phyloP scores from a whole-genome alignment of 2,888 invertebrate genomes.

The Apodemia hepburni region DNA sequence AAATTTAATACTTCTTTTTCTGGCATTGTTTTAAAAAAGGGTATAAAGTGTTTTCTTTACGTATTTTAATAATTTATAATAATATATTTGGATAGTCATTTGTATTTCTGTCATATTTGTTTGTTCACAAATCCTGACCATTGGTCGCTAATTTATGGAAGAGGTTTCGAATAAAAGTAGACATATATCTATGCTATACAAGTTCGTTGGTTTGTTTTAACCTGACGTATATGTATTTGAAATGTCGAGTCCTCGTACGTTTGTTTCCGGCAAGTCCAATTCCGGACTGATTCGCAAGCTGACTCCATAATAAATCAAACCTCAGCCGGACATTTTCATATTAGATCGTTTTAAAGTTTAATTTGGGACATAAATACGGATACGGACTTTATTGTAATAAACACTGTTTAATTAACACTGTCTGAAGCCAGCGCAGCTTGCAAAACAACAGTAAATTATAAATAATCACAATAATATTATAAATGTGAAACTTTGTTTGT shows the following conservation, averaged over 20 bases:
- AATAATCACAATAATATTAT: no score
- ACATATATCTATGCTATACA: neutral
- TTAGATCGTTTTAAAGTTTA: conserved; percentile 3
- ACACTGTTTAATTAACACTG: neutral
- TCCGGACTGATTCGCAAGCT: conserved; percentile 34
- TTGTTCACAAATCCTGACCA: no score
- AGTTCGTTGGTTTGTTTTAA: neutral
- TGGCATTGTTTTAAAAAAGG: no score
- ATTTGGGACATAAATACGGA: neutral
- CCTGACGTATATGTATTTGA: conserved; percentile 9
- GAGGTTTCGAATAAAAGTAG: neutral
- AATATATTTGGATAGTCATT: no score
- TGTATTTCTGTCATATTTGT: no score
- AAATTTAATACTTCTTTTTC: no score
- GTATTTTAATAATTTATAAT: no score
- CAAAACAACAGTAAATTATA: no score
- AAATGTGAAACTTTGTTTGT: no score
- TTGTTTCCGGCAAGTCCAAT: conserved; percentile 47
- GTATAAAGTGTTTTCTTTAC: no score
- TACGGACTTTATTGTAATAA: neutral
- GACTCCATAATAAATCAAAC: conserved; percentile 27
- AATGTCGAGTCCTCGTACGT: conserved; percentile 34
- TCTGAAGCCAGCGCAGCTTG: no score
- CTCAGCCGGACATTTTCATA: conserved; percentile 20
- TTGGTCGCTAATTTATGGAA: neutral